phyloP scores from a whole-genome alignment of 1,140 invertebrate genomes.

The Polyergus mexicanus region DNA sequence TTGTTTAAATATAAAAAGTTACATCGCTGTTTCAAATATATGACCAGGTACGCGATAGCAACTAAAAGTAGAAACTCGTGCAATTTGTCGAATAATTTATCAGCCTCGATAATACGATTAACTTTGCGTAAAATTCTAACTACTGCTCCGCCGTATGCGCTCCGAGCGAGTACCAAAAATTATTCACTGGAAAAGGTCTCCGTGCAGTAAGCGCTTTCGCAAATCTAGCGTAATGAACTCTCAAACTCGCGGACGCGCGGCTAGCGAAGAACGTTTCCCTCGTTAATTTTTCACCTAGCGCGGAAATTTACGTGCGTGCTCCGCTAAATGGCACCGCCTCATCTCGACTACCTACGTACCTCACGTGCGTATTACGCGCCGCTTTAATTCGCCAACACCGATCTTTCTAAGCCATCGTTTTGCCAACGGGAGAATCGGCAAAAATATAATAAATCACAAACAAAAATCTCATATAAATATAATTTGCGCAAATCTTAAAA shows the following conservation, averaged over 20 bases:
- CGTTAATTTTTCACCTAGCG: conserved; percentile 43
- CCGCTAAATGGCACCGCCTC: conserved; percentile 8
- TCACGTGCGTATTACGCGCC: conserved; percentile 13
- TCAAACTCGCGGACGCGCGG: conserved; percentile 21
- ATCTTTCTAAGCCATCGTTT: neutral
- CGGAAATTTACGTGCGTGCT: conserved; percentile 29
- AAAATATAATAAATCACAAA: neutral
- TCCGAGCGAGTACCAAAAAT: conserved; percentile 6
- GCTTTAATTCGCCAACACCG: neutral
- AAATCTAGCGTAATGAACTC: conserved; percentile 47
- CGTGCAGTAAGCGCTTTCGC: conserved; percentile 3
- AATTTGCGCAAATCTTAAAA: neutral
- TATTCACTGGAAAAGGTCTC: neutral
- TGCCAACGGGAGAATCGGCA: neutral
- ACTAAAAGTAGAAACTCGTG: neutral
- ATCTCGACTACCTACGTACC: neutral
- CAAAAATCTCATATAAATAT: neutral
- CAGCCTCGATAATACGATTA: neutral
- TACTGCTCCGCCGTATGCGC: neutral
- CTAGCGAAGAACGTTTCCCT: conserved; percentile 21
- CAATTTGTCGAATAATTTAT: conserved; percentile 34
- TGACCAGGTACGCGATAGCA: neutral
- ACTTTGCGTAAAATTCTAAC: conserved; percentile 16
- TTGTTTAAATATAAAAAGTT: neutral
- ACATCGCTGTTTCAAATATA: neutral